Conservation (phyloP, 2,888 invertebrate species). For the Flabesymbios commensalis region DNA sequence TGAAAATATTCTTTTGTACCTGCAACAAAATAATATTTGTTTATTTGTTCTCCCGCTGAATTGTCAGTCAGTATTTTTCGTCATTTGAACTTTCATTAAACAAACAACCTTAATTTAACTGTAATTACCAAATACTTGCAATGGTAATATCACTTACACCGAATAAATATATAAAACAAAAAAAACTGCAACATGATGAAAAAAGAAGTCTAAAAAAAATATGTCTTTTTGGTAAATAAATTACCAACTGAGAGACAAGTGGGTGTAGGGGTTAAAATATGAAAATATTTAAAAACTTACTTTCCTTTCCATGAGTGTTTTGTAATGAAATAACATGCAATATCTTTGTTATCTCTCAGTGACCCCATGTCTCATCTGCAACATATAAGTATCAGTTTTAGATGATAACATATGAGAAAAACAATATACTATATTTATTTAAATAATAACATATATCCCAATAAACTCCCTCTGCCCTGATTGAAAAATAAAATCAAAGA, state of each 20-base stretch:
- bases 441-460: too few relatives aligned
- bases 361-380: conserved; percentile 28
- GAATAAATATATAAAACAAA: neutral
- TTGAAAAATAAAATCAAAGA: too few relatives aligned
- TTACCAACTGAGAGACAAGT: neutral
- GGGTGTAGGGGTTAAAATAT: neutral
- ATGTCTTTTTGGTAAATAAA: neutral
- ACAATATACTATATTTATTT: neutral
- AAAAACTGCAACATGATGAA: neutral
- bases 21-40: conserved; percentile 49
- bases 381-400: neutral
- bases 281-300: conserved; percentile 64
- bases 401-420: neutral
- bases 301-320: conserved; percentile 99
- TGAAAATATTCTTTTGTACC: conserved; percentile 95
- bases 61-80: too few relatives aligned
- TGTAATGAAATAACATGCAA: conserved; percentile 93
- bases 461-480: too few relatives aligned
- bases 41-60: neutral
- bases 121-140: neutral
- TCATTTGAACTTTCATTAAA: conserved; percentile 1
- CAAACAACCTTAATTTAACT: neutral
- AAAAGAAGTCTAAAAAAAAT: neutral
- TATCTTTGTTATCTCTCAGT: conserved; percentile 90
- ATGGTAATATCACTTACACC: neutral